These are phyloP conservation scores for Loris lydekkerianus DNA, from an alignment of 2,797 vertebrate species.

Conservation along the genomic window DNA sequence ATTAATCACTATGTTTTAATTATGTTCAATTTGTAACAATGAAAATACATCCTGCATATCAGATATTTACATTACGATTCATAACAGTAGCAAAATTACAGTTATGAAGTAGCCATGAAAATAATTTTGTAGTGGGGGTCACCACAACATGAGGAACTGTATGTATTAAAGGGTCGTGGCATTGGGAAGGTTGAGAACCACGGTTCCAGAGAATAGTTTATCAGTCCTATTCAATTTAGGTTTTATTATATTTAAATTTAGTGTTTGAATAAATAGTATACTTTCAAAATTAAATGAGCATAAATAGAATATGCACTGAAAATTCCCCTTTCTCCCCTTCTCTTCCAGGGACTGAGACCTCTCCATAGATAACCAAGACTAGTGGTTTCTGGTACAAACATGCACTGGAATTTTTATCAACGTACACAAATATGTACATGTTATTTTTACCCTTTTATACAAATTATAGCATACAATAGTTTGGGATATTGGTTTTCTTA, in stretches of 20 bases:
- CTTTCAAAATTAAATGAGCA: neutral
- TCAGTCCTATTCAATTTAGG: neutral
- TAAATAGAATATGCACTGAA: neutral
- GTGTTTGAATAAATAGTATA: neutral
- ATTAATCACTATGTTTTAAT: too few species aligned
- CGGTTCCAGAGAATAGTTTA: neutral
- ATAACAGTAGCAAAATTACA: too few species aligned
- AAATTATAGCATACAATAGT: neutral
- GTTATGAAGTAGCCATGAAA: too few species aligned
- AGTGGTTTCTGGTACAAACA: neutral
- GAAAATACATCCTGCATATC: too few species aligned
- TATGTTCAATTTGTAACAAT: too few species aligned
- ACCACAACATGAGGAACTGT: too few species aligned
- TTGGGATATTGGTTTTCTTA: neutral
- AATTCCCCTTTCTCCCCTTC: neutral
- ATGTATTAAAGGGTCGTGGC: too few species aligned
- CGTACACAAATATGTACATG: neutral
- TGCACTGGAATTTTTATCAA: neutral
- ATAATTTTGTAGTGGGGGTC: too few species aligned
- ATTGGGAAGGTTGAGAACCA: too few species aligned
- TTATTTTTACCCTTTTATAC: neutral
- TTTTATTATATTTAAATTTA: slow-evolving; percentile 21
- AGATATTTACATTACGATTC: too few species aligned
- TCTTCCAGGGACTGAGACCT: neutral
- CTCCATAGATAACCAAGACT: neutral